Percentiles rank a stretch among this genome's conserved stretches.
Conservation (phyloP, 1,140 invertebrate species). For the Cydia pomonella region DNA sequence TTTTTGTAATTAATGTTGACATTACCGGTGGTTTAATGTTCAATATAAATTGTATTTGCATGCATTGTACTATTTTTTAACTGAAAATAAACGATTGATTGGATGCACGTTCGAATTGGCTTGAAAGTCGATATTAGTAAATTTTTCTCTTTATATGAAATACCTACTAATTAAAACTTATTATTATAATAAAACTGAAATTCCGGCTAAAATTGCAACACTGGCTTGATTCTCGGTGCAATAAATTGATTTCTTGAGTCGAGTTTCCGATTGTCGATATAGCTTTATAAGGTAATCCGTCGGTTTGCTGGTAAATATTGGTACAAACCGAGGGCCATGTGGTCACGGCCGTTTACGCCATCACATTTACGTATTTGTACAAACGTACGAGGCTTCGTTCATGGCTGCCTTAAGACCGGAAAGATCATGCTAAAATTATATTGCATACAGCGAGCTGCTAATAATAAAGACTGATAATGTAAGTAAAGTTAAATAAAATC, state of each 20-base stretch:
- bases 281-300: constrained; percentile 5
- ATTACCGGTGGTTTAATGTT: no score
- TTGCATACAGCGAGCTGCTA: neutral
- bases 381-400: neutral
- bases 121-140: no score
- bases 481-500: neutral
- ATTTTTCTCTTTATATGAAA: no score
- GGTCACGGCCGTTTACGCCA: constrained; percentile 15
- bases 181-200: neutral
- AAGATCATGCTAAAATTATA: constrained; percentile 15
- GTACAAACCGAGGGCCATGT: neutral
- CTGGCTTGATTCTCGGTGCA: neutral
- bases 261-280: neutral
- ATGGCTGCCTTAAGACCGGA: constrained; percentile 5
- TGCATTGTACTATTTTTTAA: no score
- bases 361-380: neutral
- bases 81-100: no score
- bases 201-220: neutral
- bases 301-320: constrained; percentile 15
- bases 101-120: no score
- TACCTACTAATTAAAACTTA: no score
- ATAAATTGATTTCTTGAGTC: neutral
- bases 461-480: neutral
- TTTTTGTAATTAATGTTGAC: no score
- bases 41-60: no score